phyloP scores from a whole-genome alignment of 2,797 vertebrate species.

The Chiroxiphia lanceolata region DNA sequence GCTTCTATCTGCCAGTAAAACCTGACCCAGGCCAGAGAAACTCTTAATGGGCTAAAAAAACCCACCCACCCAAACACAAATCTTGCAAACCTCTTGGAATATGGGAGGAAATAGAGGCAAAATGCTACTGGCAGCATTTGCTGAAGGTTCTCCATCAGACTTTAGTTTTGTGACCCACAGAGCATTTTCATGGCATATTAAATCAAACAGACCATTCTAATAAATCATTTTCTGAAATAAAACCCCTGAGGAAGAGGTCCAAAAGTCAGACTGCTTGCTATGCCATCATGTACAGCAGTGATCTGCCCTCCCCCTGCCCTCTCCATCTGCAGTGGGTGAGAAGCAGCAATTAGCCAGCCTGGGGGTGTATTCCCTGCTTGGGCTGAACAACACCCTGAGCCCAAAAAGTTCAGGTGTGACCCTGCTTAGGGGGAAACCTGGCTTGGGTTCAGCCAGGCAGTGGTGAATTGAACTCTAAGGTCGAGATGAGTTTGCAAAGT shows the following conservation, averaged over 20 bases:
- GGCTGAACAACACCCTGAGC: background rate
- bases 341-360: background rate
- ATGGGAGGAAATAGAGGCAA: background rate
- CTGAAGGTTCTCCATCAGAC: background rate
- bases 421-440: background rate
- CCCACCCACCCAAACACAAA: background rate
- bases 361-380: background rate
- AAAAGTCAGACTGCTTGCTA: background rate
- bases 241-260: background rate
- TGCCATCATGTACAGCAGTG: background rate
- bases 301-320: background rate
- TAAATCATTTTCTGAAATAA: conserved; percentile 12
- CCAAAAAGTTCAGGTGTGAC: background rate
- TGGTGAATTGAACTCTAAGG: background rate
- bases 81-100: background rate
- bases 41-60: background rate
- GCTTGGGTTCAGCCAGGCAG: background rate
- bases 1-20: background rate
- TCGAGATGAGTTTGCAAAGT: background rate
- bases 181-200: background rate
- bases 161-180: background rate
- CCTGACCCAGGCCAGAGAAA: conserved; percentile 14
- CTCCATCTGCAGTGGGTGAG: background rate
- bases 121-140: background rate
- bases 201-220: background rate